These are phyloP conservation scores for Calosoma granatense DNA, from an alignment of 1,140 invertebrate species.

Conservation along the genomic window DNA sequence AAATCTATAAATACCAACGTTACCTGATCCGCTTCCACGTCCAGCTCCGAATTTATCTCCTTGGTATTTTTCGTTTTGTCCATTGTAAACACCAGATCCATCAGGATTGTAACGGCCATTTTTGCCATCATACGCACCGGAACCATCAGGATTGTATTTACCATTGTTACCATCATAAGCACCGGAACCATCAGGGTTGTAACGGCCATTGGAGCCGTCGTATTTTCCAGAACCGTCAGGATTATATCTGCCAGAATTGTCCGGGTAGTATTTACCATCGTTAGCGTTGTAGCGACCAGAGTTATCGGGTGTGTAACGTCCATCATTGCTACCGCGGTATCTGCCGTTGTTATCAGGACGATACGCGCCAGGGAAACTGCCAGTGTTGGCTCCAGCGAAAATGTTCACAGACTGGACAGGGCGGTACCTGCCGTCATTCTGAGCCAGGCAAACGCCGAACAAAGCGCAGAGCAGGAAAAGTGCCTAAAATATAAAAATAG, in stretches of 20 bases:
- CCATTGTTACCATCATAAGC: constrained; percentile 12
- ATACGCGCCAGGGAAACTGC: neutral
- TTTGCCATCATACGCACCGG: neutral
- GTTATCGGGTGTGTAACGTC: constrained; percentile 13
- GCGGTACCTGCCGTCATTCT: neutral
- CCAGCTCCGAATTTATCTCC: neutral
- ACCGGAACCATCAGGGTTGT: constrained; percentile 14
- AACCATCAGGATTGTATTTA: neutral
- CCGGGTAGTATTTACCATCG: constrained; percentile 12
- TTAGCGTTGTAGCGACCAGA: constrained; percentile 6
- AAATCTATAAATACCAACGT: too few relatives aligned
- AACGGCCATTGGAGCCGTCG: neutral
- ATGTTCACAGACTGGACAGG: neutral
- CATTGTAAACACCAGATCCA: constrained; percentile 11
- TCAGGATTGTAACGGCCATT: neutral
- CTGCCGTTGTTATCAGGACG: constrained; percentile 14
- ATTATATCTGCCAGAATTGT: constrained; percentile 17
- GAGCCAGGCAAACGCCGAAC: neutral
- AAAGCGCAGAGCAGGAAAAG: neutral
- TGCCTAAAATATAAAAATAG: neutral
- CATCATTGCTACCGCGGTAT: constrained; percentile 11
- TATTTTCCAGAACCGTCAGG: constrained; percentile 15
- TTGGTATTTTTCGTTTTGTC: constrained; percentile 6
- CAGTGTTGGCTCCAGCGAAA: neutral
- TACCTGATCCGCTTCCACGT: constrained; percentile 4